Percentiles rank a stretch among this genome's conserved stretches.
phyloP scores from a whole-genome alignment of 2,113 vertebrate genomes.

The Centropristis striata region DNA sequence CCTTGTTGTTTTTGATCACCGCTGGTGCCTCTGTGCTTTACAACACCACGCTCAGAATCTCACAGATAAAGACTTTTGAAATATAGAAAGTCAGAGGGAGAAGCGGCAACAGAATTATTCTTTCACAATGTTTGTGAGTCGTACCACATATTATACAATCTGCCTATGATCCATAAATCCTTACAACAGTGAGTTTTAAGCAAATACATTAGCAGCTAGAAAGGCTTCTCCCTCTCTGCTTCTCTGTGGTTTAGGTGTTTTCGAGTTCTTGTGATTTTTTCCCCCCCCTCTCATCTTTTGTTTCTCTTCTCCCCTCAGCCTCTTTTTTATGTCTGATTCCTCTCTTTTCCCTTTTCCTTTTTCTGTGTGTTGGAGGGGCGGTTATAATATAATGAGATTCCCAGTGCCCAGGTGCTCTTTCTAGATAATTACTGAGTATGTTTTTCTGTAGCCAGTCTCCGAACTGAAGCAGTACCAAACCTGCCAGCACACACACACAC shows the following conservation, averaged over 20 bases:
- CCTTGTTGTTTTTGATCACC: conserved; percentile 22
- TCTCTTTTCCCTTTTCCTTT: not conserved
- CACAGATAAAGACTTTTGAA: not conserved
- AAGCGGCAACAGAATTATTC: conserved; percentile 1
- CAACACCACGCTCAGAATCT: not conserved
- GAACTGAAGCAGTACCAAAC: conserved; percentile 65
- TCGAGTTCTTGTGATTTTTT: conserved; percentile 10
- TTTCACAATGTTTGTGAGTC: conserved; percentile 27
- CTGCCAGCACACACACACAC: conserved; percentile 56
- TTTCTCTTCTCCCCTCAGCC: conserved; percentile 1
- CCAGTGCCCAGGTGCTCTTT: conserved; percentile 75
- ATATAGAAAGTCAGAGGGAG: not conserved
- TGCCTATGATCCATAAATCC: conserved; percentile 17
- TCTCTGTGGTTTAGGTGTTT: conserved; percentile 20
- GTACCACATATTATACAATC: conserved; percentile 2
- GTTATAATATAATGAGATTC: conserved; percentile 72
- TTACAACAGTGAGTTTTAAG: conserved; percentile 5
- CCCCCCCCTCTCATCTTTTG: conserved; percentile 30
- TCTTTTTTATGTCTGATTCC: not conserved
- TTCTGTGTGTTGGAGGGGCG: conserved; percentile 13
- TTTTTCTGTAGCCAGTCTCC: conserved; percentile 67
- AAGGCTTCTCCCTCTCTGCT: conserved; percentile 11
- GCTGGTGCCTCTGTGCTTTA: conserved; percentile 9
- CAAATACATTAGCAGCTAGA: conserved; percentile 3
- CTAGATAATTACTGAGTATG: conserved; percentile 77